These are phyloP conservation scores for Onychomys leucogaster DNA, from an alignment of 2,797 vertebrate species.

Conservation along the genomic window DNA sequence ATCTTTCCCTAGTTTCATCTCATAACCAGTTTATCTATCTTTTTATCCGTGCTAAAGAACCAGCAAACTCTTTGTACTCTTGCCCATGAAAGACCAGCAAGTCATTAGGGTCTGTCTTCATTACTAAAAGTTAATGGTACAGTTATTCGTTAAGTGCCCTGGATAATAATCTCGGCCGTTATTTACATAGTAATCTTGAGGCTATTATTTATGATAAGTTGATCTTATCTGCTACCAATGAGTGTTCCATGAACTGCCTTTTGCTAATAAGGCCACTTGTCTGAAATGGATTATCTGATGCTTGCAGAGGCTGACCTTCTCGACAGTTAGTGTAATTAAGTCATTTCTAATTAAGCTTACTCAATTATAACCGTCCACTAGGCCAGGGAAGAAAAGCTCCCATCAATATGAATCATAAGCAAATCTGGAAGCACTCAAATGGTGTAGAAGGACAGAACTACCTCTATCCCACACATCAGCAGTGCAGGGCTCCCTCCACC, in stretches of 20 bases:
- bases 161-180: slow-evolving; percentile 75
- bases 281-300: slow-evolving; percentile 68
- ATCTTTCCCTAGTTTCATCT: slow-evolving; percentile 68
- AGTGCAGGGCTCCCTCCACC: neutral
- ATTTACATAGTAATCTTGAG: slow-evolving; percentile 70
- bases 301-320: slow-evolving; percentile 72
- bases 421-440: slow-evolving; percentile 7
- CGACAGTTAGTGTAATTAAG: slow-evolving; percentile 77
- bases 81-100: slow-evolving; percentile 59
- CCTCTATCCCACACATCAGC: neutral
- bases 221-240: slow-evolving; percentile 77
- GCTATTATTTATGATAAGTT: slow-evolving; percentile 74
- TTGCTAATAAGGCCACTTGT: slow-evolving; percentile 69
- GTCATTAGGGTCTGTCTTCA: slow-evolving; percentile 60
- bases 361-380: slow-evolving; percentile 74
- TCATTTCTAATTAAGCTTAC: slow-evolving; percentile 71
- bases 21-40: slow-evolving; percentile 65
- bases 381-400: slow-evolving; percentile 62
- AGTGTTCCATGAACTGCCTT: slow-evolving; percentile 70
- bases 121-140: slow-evolving; percentile 72
- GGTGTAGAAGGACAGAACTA: neutral
- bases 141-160: slow-evolving; percentile 75
- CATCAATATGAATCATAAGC: slow-evolving; percentile 70
- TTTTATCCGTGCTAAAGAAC: slow-evolving; percentile 70
- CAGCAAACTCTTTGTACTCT: slow-evolving; percentile 73